Conservation (phyloP, 2,113 vertebrate genomes). For the zebrafish (Danio rerio) region GRCz12tu NC_133199.1:5860501-5861000, state of each 20-base stretch:
- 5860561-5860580: conserved; percentile 36
- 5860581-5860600: conserved; percentile 35
- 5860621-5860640: conserved; percentile 11
- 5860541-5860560: conserved; percentile 13
- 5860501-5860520: conserved; percentile 48
- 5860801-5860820: conserved; percentile 44
- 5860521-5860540: conserved; percentile 40
- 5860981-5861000: not conserved
- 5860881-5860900: conserved; percentile 47
- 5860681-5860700: not conserved
- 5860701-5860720: conserved; percentile 18
- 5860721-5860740: conserved; percentile 32
- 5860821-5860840: conserved; percentile 45
- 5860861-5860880: conserved; percentile 44
- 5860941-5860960: not conserved
- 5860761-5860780: not conserved
- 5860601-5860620: conserved; percentile 17
- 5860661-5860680: not conserved
- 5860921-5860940: not conserved
- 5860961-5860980: not conserved
- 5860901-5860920: conserved; percentile 34
- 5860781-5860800: conserved; percentile 44
- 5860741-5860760: not conserved
- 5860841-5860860: conserved; percentile 43
- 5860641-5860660: not conserved